These are phyloP conservation scores for Pseudomyrmex sp. DNA, from an alignment of 1,140 invertebrate genomes.

Conservation along the genomic window DNA sequence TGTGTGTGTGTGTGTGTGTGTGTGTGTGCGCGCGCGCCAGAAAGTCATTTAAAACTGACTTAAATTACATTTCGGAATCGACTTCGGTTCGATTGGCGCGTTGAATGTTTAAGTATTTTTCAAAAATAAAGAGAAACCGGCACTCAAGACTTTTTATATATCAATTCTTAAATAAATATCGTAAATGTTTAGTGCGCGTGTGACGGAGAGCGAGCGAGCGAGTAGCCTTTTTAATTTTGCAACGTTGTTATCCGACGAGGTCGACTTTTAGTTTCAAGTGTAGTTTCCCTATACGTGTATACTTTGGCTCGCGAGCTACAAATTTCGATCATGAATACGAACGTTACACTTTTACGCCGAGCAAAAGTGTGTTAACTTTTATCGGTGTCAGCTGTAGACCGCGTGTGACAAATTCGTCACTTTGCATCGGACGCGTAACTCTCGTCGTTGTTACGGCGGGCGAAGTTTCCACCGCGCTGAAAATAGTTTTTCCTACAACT, in stretches of 20 bases:
- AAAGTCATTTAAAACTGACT: not conserved
- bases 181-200: not conserved
- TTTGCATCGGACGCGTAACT: slow-evolving; percentile 40
- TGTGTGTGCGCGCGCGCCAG: not conserved
- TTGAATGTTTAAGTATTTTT: not conserved
- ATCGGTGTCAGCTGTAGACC: slow-evolving; percentile 8
- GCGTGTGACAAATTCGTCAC: slow-evolving; percentile 34
- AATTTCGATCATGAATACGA: not conserved
- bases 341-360: not conserved
- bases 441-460: slow-evolving; percentile 2
- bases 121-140: no score
- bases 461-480: slow-evolving; percentile 25
- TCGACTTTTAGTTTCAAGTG: no score
- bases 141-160: not conserved
- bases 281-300: no score
- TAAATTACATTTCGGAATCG: not conserved
- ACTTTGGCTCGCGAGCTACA: not conserved
- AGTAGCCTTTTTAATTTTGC: no score
- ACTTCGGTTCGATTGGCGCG: not conserved
- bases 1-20: not conserved
- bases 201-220: no score
- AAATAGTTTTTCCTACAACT: slow-evolving; percentile 51
- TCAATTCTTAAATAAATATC: not conserved
- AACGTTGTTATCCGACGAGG: no score
- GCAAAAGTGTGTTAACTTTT: slow-evolving; percentile 28